These are phyloP conservation scores for Geodia barretti DNA, from an alignment of 37 sponge, comb jelly and placozoan genomes.

Conservation along the genomic window DNA sequence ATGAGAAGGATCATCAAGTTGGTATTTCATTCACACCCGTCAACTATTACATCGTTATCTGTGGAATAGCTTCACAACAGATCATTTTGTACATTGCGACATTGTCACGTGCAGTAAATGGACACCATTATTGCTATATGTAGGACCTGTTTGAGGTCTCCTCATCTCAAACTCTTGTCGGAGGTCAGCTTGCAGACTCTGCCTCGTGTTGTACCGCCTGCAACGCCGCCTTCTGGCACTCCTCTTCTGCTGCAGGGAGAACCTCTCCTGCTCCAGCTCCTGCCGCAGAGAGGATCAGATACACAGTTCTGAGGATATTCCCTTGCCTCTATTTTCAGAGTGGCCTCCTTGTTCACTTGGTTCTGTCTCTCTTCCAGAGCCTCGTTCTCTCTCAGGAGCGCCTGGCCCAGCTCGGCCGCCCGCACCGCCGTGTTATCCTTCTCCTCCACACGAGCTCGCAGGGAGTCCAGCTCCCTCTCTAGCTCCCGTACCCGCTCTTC, in stretches of 20 bases:
- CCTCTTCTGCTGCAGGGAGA: conserved; percentile 16
- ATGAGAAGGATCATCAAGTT: no score
- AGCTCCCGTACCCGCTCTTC: no score
- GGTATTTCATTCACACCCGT: no score
- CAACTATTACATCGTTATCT: no score
- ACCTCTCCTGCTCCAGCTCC: conserved; percentile 35
- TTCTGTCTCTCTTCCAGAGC: conserved; percentile 6
- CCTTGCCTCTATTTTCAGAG: conserved; percentile 24
- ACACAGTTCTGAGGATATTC: not conserved
- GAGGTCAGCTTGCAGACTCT: not conserved
- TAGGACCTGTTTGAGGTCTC: conserved; percentile 36
- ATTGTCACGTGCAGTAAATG: no score
- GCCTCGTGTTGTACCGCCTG: conserved; percentile 20
- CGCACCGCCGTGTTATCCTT: not conserved
- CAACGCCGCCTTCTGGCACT: conserved; percentile 1
- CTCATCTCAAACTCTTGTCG: not conserved
- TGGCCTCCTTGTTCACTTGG: conserved; percentile 5
- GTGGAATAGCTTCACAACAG: no score
- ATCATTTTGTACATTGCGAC: no score
- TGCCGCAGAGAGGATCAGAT: not conserved
- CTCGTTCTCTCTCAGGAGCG: not conserved
- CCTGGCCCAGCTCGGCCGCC: not conserved
- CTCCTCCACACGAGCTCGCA: no score
- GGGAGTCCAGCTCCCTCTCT: no score
- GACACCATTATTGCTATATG: no score